Percentiles rank a stretch among this genome's conserved stretches.
Evolutionary conservation across 1,140 invertebrate species (phyloP).

Genomic region (Panulirus ornatus): DNA sequence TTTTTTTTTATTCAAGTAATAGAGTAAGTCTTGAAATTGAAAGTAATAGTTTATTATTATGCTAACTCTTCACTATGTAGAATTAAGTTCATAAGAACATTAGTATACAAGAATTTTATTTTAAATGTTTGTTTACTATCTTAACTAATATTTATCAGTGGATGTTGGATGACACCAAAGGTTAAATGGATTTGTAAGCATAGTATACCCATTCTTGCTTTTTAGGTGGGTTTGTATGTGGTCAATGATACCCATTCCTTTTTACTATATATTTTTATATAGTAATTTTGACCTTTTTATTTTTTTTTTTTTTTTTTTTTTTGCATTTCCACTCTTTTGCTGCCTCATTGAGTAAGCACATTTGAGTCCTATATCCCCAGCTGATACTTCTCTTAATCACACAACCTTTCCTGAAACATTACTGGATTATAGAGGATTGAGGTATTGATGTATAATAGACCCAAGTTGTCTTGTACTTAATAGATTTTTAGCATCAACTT

Average conservation of each 20-base stretch:
- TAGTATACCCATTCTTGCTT: background rate
- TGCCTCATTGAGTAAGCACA: too few species aligned
- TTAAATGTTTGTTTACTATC: background rate
- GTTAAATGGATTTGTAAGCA: background rate
- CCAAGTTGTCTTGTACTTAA: conserved; percentile 15
- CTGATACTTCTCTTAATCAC: background rate
- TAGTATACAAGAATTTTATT: background rate
- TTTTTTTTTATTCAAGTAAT: background rate
- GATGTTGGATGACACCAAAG: conserved; percentile 12
- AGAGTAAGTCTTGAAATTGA: background rate
- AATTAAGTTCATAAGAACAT: conserved; percentile 1
- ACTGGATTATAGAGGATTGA: background rate
- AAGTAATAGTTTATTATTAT: conserved; percentile 6
- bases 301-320: background rate
- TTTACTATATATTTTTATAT: too few species aligned
- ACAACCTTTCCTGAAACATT: background rate
- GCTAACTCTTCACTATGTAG: background rate
- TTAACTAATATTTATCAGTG: background rate
- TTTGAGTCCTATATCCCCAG: background rate
- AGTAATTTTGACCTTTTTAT: background rate
- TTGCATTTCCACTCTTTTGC: background rate
- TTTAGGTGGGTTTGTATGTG: too few species aligned
- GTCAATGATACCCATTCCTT: too few species aligned
- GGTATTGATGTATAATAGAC: background rate
- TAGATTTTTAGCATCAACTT: background rate